Evolutionary conservation across 92 coral and sea anemone species (phyloP), one percentile per base, ranked within the genome.

Genomic region (Hydrozoanthus gracilis): DNA sequence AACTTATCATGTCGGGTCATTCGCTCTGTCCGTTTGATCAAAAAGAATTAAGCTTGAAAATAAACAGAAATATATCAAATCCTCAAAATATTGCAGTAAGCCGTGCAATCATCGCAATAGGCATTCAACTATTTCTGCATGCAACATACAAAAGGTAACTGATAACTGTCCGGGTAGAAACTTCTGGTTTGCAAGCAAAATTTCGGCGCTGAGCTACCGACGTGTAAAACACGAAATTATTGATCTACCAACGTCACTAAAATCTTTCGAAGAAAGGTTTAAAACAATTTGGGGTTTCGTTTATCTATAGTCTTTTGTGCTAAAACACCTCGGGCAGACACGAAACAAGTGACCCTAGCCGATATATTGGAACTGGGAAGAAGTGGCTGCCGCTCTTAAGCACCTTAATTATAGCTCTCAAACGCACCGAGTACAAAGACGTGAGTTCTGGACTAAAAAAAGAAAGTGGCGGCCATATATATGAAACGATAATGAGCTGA

Each of bases 321-420:
- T 80, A 5, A 65, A 65, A 13, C 74, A 65, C 85, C 85, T 13
- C 58, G 44, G 85, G 85, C 85, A 7, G 66, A 17, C 62, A 64
- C 73, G 62, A 65, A 80, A 80, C 58, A 18, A 80, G 73, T 65
- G 74, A 65, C 82, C 73, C 49, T 65, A 12, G 17, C 18, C 10
- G 7, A 80, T 8, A 80, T 80, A 80, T 80, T 80, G 85, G 45
- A 15, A 47, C 62, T 64, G 72, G 47, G 48, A 45, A 47, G 47
- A 45, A 51, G 44, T 45, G 39, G 15, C 44, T 74, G 48, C 75
- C 17, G 58, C 47, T 80, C 85, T 80, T 49, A 44, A 80, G 16
- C 85, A 80, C 66, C 70, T 47, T 80, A 80, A 80, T 80, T 80
- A 80, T 47, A 66, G 85, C 70, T 80, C 64, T 80, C 85, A 67